These are phyloP conservation scores for Ageneiosus marmoratus DNA, from an alignment of 2,113 vertebrate species.

Conservation along the genomic window DNA sequence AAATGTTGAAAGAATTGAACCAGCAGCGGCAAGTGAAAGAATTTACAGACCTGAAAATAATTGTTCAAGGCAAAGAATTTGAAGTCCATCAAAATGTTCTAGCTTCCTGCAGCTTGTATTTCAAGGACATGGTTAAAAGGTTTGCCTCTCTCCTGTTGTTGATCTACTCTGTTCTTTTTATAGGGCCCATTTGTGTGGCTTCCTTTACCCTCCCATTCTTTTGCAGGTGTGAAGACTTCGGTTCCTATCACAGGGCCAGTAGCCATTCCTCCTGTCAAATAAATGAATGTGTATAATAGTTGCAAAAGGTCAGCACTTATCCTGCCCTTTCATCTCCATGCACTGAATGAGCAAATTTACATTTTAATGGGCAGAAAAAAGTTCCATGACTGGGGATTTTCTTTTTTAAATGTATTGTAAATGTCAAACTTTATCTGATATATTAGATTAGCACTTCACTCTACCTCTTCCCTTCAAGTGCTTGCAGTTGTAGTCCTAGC, in stretches of 20 bases:
- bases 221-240: conserved; percentile 96
- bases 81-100: conserved; percentile 99
- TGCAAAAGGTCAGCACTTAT: conserved; percentile 73
- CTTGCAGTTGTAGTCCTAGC: conserved; percentile 24
- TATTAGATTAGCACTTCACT: conserved; percentile 40
- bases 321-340: conserved; percentile 74
- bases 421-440: conserved; percentile 48
- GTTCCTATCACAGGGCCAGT: conserved; percentile 99
- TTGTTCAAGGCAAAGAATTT: conserved; percentile 99
- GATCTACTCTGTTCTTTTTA: conserved; percentile 97
- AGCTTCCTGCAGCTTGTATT: conserved; percentile 99
- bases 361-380: conserved; percentile 69
- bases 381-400: conserved; percentile 77
- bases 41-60: conserved; percentile 99
- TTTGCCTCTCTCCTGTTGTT: conserved; percentile 99
- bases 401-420: conserved; percentile 45
- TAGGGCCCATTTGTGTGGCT: conserved; percentile 98
- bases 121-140: conserved; percentile 99
- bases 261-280: conserved; percentile 93
- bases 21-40: conserved; percentile 99
- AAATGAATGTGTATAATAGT: conserved; percentile 83
- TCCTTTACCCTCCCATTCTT: conserved; percentile 84
- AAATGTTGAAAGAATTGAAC: conserved; percentile 99
- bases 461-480: conserved; percentile 38
- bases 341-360: conserved; percentile 73